phyloP scores from a whole-genome alignment of 2,113 vertebrate genomes.

The Pholis gunnellus region DNA sequence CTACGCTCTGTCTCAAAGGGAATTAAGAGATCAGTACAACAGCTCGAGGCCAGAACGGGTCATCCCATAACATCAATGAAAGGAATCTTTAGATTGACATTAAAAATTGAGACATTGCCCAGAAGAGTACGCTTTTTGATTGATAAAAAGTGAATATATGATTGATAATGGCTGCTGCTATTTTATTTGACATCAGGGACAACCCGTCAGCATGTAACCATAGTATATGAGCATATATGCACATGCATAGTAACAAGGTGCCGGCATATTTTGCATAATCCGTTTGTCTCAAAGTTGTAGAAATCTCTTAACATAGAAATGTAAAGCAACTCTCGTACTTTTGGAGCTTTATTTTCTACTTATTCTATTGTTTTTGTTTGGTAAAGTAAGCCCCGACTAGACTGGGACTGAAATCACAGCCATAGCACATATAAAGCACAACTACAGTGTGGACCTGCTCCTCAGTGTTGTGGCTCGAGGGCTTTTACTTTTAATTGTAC shows the following conservation, averaged over 20 bases:
- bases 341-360: background rate
- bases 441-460: background rate
- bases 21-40: slow-evolving; percentile 26
- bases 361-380: background rate
- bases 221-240: background rate
- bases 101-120: background rate
- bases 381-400: too few species aligned
- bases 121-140: background rate
- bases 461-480: background rate
- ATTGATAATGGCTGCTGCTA: background rate
- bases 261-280: background rate
- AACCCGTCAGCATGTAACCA: background rate
- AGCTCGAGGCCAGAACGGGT: slow-evolving; percentile 1
- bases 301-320: background rate
- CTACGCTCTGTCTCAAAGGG: slow-evolving; percentile 10
- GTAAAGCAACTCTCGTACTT: background rate
- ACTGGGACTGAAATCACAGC: too few species aligned
- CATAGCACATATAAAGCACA: too few species aligned
- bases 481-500: background rate
- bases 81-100: slow-evolving; percentile 13
- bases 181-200: background rate
- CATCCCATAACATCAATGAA: slow-evolving; percentile 24
- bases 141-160: too few species aligned
- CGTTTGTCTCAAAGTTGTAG: background rate
- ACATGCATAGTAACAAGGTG: background rate